phyloP scores from a whole-genome alignment of 1,140 invertebrate genomes.

The Calephelis nemesis region DNA sequence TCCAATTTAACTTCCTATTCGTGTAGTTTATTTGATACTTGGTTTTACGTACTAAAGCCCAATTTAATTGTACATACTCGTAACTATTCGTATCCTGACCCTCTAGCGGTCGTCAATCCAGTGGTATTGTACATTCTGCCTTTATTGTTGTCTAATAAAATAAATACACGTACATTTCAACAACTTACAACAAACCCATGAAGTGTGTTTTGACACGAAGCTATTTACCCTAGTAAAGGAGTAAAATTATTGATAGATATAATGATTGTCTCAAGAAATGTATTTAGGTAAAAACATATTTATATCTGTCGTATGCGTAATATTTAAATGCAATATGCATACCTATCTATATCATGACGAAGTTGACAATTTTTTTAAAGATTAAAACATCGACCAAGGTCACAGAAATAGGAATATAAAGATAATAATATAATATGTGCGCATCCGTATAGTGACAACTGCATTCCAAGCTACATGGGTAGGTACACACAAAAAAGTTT shows the following conservation, averaged over 20 bases:
- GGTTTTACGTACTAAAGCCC: constrained; percentile 91
- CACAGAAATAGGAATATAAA: too few relatives aligned
- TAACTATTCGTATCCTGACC: constrained; percentile 98
- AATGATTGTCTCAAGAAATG: background rate
- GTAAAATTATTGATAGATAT: background rate
- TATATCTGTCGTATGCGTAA: constrained; percentile 28
- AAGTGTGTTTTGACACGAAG: constrained; percentile 33
- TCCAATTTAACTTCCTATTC: constrained; percentile 95
- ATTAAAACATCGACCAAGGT: too few relatives aligned
- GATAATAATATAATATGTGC: too few relatives aligned
- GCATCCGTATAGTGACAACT: too few relatives aligned
- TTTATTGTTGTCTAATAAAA: constrained; percentile 40
- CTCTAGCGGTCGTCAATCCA: constrained; percentile 95
- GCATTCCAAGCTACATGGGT: too few relatives aligned
- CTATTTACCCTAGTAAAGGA: background rate
- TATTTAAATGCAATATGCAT: too few relatives aligned
- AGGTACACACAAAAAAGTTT: too few relatives aligned
- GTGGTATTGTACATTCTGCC: constrained; percentile 98
- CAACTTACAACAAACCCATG: background rate
- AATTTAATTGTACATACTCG: constrained; percentile 97
- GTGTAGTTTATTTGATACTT: constrained; percentile 93
- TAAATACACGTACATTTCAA: constrained; percentile 7
- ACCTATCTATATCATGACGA: too few relatives aligned
- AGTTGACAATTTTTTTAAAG: too few relatives aligned
- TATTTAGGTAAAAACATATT: constrained; percentile 32